Base-by-base conservation (phyloP, 2,888 invertebrate species). In the Furcula furcula region DNA sequence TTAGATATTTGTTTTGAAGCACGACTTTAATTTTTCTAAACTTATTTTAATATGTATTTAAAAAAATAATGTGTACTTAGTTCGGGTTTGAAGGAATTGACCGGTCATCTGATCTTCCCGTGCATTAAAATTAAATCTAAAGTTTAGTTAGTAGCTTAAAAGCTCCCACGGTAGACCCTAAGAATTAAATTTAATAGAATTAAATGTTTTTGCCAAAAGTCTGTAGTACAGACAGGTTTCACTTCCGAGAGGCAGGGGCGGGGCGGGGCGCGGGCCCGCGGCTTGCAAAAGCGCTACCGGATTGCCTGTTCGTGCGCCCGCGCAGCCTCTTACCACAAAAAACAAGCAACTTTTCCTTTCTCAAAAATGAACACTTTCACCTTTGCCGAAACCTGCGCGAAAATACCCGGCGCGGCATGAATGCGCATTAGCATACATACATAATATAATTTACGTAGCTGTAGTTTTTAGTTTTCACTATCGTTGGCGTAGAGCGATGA, bases 311-410 rank as follows among this genome's bases (percentile, higher is more conserved):
- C 75, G 75, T 57, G 80, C 78, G 36, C 41, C 81, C 80, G 73
- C 68, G 77, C 72, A 66, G 67, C 75, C 65, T 70, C 74, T 69
- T 67, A 65, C 70, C 63, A 76, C 76, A 80, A 80, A 85, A 85
- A 83, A 81, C 76, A 72, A 76, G 74, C 77, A 76, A 83, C 86
- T 84, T 85, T 85, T 85, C 78, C 86, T 86, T 87, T 86, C 87
- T 81, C 77, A 83, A 86, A 82, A 83, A 74, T 67, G 73, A 77
- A 70, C 76, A 85, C 87, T 87, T 87, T 87, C 87, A 78, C 87
- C 81, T 66, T 59, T 62, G 71, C 76, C 79, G 72, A 81, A 81
- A 79, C 74, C 60, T 57, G 63, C 73, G 70, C 76, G 72, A 76
- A 72, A 76, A 68, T 66, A 63, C 40, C 50, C 46, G 35, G 54